These are phyloP conservation scores for Orientallactaga sibirica DNA, from an alignment of 2,797 vertebrate species.

Conservation along the genomic window DNA sequence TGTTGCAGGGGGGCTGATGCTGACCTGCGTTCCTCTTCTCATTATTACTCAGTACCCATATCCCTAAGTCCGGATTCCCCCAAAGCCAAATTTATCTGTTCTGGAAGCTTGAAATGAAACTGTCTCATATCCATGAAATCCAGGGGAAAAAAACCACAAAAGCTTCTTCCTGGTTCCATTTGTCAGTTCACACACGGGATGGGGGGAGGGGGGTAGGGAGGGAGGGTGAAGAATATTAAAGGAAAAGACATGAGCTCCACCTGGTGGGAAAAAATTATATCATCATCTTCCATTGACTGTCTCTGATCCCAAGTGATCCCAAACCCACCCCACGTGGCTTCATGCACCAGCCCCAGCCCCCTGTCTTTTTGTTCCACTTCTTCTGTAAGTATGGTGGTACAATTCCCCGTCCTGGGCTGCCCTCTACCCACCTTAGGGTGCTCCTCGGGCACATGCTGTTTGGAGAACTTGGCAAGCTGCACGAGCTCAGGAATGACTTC, in stretches of 20 bases:
- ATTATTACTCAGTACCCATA: neutral
- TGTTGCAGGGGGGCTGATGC: neutral
- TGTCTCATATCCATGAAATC: neutral
- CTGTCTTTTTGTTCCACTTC: accelerated
- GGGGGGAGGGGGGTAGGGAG: too few relatives aligned
- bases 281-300: neutral
- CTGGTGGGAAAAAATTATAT: neutral
- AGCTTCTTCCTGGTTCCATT: neutral
- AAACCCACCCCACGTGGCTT: accelerated
- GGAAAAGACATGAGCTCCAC: neutral
- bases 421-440: conserved; percentile 94
- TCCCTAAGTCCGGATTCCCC: conserved; percentile 23
- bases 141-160: neutral
- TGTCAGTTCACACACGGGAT: neutral
- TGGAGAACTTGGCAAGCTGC: conserved; percentile 98
- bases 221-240: too few relatives aligned
- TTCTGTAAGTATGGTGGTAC: too few relatives aligned
- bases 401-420: accelerated
- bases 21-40: neutral
- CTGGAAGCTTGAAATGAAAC: conserved; percentile 12
- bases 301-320: too few relatives aligned
- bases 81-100: neutral
- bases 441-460: conserved; percentile 98
- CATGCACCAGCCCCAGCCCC: too few relatives aligned
- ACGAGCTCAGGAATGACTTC: conserved; percentile 97